Conservation (phyloP, 2,113 vertebrate genomes). For the Psittacara wagleri region DNA sequence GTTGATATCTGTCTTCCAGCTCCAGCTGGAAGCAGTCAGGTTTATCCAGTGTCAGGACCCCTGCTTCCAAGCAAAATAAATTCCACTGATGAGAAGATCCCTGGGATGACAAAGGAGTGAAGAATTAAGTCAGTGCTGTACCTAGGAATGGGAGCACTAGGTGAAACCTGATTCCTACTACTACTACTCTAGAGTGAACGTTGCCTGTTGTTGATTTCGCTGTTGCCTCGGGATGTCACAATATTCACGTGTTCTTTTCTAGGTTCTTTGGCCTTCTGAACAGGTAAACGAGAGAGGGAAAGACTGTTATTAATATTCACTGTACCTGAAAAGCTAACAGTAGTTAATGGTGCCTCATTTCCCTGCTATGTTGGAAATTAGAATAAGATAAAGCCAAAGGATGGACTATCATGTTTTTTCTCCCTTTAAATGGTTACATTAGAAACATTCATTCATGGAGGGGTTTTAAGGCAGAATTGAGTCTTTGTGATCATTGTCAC, state of each 20-base stretch:
- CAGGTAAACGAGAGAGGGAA: background rate
- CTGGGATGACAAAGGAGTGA: background rate
- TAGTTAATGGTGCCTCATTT: background rate
- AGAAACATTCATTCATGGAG: background rate
- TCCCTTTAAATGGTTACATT: background rate
- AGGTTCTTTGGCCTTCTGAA: constrained; percentile 12
- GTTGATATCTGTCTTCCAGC: background rate
- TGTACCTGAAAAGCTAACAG: background rate
- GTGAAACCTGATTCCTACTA: background rate
- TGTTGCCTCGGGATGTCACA: background rate
- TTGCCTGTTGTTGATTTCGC: constrained; percentile 28
- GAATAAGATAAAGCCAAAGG: background rate
- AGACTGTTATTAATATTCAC: background rate
- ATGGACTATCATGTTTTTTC: background rate
- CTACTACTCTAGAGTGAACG: constrained; percentile 43
- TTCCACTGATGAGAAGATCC: background rate
- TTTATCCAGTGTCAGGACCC: background rate
- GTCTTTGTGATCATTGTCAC: background rate
- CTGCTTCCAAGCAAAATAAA: background rate
- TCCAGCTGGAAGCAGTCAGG: background rate
- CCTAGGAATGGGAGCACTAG: background rate
- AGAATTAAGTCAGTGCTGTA: background rate
- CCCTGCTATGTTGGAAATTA: background rate
- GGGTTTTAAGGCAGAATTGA: background rate
- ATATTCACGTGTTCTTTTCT: background rate